These are phyloP conservation scores for Psophia crepitans DNA, from an alignment of 2,113 vertebrate species.

Conservation along the genomic window DNA sequence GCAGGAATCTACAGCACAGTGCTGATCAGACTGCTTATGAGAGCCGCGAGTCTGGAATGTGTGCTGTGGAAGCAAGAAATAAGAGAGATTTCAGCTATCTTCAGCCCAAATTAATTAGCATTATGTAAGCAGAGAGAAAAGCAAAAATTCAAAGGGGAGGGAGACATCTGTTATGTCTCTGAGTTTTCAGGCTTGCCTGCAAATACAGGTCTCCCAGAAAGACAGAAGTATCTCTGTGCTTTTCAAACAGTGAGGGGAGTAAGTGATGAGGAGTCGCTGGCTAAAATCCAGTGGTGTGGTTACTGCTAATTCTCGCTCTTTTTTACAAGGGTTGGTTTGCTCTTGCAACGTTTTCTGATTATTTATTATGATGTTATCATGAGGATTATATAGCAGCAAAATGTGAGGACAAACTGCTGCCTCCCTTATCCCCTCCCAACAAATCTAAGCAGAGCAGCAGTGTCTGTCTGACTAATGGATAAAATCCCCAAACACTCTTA, in stretches of 20 bases:
- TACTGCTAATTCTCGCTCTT: neutral
- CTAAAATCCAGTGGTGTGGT: neutral
- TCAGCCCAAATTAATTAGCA: constrained; percentile 45
- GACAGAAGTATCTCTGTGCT: neutral
- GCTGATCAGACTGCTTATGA: constrained; percentile 36
- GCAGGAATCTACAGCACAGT: neutral
- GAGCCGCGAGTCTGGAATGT: constrained; percentile 33
- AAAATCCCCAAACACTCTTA: neutral
- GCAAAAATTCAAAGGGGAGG: constrained; percentile 11
- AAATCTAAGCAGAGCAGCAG: neutral
- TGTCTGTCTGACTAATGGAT: neutral
- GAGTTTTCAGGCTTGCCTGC: constrained; percentile 27
- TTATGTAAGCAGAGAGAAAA: constrained; percentile 32
- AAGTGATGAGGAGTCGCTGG: constrained; percentile 17
- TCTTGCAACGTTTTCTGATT: neutral
- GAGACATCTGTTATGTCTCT: constrained; percentile 46
- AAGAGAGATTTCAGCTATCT: neutral
- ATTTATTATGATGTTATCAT: neutral
- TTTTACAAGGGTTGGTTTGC: neutral
- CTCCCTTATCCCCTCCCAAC: neutral
- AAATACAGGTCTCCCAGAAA: constrained; percentile 8
- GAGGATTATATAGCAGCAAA: neutral
- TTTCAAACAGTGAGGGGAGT: neutral
- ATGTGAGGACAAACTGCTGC: neutral
- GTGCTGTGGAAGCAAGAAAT: constrained; percentile 5